Base-by-base conservation (phyloP, 2,113 vertebrate genomes). In the Corythoichthys intestinalis region DNA sequence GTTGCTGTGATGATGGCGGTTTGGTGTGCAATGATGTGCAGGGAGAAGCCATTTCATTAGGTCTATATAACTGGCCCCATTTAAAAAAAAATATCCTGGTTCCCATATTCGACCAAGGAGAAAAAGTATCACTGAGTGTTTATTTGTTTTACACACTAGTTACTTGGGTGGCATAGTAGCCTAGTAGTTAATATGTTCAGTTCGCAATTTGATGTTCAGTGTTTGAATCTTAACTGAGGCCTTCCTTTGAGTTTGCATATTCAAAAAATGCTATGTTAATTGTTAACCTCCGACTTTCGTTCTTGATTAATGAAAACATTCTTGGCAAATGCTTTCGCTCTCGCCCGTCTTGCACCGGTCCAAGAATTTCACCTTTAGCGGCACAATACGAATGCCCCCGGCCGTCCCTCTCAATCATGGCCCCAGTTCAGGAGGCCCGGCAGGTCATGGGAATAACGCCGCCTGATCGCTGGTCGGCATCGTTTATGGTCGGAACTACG, bases 1-100 rank as follows among this genome's bases (percentile, higher is more conserved):
- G 50, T 61, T 66, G 13, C 60, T 49, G n/a, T 63, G 62, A 37
- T 2, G 34, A 9, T 2, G 54, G 20, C 58, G 62, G 28, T 60
- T 48, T 59, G 62, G 64, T 47, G 63, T 28, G 14, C 35, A 54
- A 46, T 64, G 12, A 6, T 35, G 44, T 38, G 46, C 37, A 39
- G 15, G 34, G 41, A 69, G 53, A 56, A 75, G 37, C 53, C 9
- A 5, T 63, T 34, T 60, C 28, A 53, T 20, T 52, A 74, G 28
- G 70, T 75, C 4, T n/a, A 20, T 8, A 41, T 11, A 41, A 41
- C 7, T 63, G 69, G 10, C 60, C 47, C 47, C 37, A 50, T 62
- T 38, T 12, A 48, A n/a, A 12, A 20, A n/a, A 28, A 10, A 20
- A 9, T 13, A 37, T 62, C 15, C 14, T 44, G 13, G 46, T 8